Evolutionary conservation across 2,888 invertebrate genomes (phyloP), one percentile per base, ranked within the genome.

Genomic region (Pterobdella sp.): DNA sequence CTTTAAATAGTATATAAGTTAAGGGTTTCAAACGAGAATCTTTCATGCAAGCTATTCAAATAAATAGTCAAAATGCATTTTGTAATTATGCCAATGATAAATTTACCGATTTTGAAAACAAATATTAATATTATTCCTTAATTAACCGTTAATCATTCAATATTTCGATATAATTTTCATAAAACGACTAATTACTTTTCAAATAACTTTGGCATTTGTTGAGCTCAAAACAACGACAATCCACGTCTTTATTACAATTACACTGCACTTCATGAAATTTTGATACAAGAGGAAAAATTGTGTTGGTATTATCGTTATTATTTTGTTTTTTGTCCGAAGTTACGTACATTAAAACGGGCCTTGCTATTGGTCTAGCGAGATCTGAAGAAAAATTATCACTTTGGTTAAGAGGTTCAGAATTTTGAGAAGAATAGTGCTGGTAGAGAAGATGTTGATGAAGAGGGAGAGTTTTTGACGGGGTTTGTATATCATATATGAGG

Each of bases 401-500:
- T 52, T 26, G 18, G 63, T 35, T 63, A 36, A 26, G 1, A 60
- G 4, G 35, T 60, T 56, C 71, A 35, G 18, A 18, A 22, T 22
- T 71, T 60, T 32, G 22, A 34, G 60, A 36, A 32, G 32, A 56
- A 42, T 69, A 56, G 31, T 69, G 69, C 29, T 69, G 69, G 32
- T 32, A 31, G 56, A 32, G 49, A 14, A 42, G 35, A n/a, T 49
- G 52, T 31, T 70, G 70, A 14, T 71, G 71, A 31, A 63, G 35
- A 32, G 42, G 63, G 3, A 63, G 60, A 26, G 71, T 56, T 29
- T 31, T 56, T 29, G 52, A 71, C 1, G 71, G 71, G 0, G 60
- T 63, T 2, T 71, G 56, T n/a, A 71, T 34, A n/a, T 71, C 71
- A 22, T 71, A 71, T n/a, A 71, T 37, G 35, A 71, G 63, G 32